Base-by-base conservation (phyloP, 2,113 vertebrate species). In the Otocyon megalotis region DNA sequence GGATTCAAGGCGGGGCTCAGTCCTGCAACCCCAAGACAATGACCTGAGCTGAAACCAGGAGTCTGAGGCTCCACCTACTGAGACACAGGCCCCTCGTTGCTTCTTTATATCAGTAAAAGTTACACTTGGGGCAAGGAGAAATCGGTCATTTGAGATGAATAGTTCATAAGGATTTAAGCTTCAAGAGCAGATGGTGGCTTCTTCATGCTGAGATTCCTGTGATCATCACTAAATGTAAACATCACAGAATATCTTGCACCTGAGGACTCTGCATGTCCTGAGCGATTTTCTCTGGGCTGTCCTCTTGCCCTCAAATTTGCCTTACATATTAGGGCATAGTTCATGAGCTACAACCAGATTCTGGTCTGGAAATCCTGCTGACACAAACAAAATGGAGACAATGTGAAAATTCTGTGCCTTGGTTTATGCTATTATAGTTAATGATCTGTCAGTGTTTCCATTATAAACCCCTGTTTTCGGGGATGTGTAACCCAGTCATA, bases 381-480 rank as follows among this genome's bases (percentile, higher is more conserved):
- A 98, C 97, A 97, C 97, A 97, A 98, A 98, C 97, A 97, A 81
- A 98, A 98, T 96, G 95, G 98, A 98, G 98, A 98, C 98, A 98
- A 98, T 56, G 95, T 98, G 98, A 98, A 98, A 98, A 98, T 97
- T 98, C 97, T 96, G 95, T 96, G 98, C 93, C 97, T 98, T 24
- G 69, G 16, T 97, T 97, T 98, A 96, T 98, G 97, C 98, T 98
- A 96, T 98, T 98, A 95, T 85, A 98, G 98, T 98, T 98, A 98
- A 99, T 98, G 98, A 97, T 97, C 98, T 98, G 98, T 99, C 98
- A 98, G 98, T 97, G 88, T 98, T 99, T 98, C 98, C 98, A 98
- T 98, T 98, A 97, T 95, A 98, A 98, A 98, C 97, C 96, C 97
- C 97, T 98, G 88, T 98, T 98, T 98, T 98, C 93, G 97, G 92